These are phyloP conservation scores for Ditula angustiorana DNA, from an alignment of 2,888 invertebrate genomes.

Conservation along the genomic window DNA sequence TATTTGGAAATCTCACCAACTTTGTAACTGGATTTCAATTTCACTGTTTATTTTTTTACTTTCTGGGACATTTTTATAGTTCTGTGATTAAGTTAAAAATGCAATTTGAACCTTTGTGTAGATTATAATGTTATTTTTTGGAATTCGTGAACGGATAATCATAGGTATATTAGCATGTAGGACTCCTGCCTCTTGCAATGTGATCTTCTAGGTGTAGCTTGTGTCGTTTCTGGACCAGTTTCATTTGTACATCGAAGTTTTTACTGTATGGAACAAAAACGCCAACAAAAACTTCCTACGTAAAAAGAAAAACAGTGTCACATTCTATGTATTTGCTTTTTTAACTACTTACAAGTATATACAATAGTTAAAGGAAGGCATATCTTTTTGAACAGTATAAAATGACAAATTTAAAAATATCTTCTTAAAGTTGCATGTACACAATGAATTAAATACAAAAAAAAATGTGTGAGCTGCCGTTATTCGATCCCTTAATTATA, in stretches of 20 bases:
- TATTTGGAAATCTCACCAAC: background rate
- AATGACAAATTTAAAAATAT: too few species aligned
- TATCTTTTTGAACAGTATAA: too few species aligned
- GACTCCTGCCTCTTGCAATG: slow-evolving; percentile 74
- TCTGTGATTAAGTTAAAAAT: too few species aligned
- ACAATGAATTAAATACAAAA: too few species aligned
- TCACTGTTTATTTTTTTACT: too few species aligned
- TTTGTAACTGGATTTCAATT: background rate
- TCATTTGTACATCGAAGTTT: slow-evolving; percentile 37
- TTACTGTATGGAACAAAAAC: background rate
- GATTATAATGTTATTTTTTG: background rate
- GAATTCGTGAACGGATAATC: background rate
- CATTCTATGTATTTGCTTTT: too few species aligned
- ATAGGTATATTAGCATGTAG: slow-evolving; percentile 45
- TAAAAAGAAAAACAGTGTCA: background rate
- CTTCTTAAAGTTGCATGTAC: too few species aligned
- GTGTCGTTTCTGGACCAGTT: slow-evolving; percentile 57
- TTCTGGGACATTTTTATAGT: background rate
- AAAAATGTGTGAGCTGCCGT: too few species aligned
- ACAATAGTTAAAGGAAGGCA: too few species aligned
- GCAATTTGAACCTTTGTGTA: background rate
- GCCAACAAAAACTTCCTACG: too few species aligned
- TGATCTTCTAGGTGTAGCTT: slow-evolving; percentile 76
- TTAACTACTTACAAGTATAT: too few species aligned
- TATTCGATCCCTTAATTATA: too few species aligned